Evolutionary conservation across 37 sponge, comb jelly and placozoan genomes (phyloP), one percentile per base, ranked within the genome.

Genomic region (Beroe forskalii): DNA sequence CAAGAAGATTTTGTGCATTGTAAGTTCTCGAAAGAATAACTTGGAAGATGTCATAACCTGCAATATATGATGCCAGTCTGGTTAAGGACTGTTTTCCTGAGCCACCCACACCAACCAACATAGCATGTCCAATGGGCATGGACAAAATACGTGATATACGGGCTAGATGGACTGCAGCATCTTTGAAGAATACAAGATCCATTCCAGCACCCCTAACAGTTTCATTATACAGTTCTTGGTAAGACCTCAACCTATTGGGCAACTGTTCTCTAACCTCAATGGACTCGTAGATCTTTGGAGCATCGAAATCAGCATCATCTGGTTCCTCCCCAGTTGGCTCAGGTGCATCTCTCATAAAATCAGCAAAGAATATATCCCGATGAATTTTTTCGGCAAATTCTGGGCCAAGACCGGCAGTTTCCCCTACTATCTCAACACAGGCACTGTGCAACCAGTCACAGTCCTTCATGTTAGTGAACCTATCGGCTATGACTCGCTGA

Each of bases 111-210:
- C 99, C 99, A 22, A 99, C 99, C 89, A 99, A 92, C 40, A 99
- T 91, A 62, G 96, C 96, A 64, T 96, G 94, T 17, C 99, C 99
- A 27, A 96, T 72, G 69, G 95, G 95, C 42, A 97, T 99, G 28
- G 97, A 96, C 67, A 99, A 94, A 91, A 99, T 93, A 48, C 99
- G 96, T 4, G 99, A 99, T 30, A 99, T 94, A 91, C 91, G 69
- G 3, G 60, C 90, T 25, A 99, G 93, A 76, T 99, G 99, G 23
- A 99, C 94, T 94, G 96, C 95, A 44, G 99, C 99, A 80, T 99
- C 99, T 62, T 96, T 96, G 95, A 99, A 99, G 94, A 99, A 99
- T 55, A 99, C 99, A 32, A 99, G 94, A 62, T 99, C 99, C 99
- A 99, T 95, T 17, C 96, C 97, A 32, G 99, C 89, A 25, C 99